These are phyloP conservation scores for Daboia siamensis DNA, from an alignment of 2,113 vertebrate genomes.

Conservation along the genomic window DNA sequence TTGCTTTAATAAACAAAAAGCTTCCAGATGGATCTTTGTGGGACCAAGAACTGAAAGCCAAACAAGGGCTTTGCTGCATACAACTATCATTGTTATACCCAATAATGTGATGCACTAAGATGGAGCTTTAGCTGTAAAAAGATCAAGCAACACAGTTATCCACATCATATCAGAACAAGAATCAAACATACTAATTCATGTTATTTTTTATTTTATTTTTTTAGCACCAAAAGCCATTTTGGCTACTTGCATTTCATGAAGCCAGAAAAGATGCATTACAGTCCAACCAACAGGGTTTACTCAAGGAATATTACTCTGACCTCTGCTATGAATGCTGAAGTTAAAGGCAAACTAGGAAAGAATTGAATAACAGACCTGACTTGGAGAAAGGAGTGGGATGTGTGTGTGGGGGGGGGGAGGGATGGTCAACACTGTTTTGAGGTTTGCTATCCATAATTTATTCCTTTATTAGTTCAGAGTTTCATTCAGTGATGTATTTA, in stretches of 20 bases:
- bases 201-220: conserved; percentile 23
- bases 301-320: conserved; percentile 45
- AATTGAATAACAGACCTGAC: not conserved
- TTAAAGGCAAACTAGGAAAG: not conserved
- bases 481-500: not conserved
- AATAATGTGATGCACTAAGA: conserved; percentile 65
- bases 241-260: conserved; percentile 53
- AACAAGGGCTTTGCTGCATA: conserved; percentile 21
- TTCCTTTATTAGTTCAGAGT: not conserved
- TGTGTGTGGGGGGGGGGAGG: not conserved
- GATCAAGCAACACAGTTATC: conserved; percentile 65
- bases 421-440: not conserved
- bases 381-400: not conserved
- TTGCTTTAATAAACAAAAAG: conserved; percentile 46
- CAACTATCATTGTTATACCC: conserved; percentile 61
- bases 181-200: conserved; percentile 39
- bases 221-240: conserved; percentile 74
- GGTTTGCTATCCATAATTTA: not conserved
- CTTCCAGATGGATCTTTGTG: conserved; percentile 31
- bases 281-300: conserved; percentile 51
- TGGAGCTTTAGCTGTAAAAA: conserved; percentile 61
- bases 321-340: not conserved
- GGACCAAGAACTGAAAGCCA: conserved; percentile 53
- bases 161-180: conserved; percentile 58
- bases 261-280: conserved; percentile 25